Evolutionary conservation across 2,113 vertebrate species (phyloP).

Genomic region (Larimichthys polyactis): DNA sequence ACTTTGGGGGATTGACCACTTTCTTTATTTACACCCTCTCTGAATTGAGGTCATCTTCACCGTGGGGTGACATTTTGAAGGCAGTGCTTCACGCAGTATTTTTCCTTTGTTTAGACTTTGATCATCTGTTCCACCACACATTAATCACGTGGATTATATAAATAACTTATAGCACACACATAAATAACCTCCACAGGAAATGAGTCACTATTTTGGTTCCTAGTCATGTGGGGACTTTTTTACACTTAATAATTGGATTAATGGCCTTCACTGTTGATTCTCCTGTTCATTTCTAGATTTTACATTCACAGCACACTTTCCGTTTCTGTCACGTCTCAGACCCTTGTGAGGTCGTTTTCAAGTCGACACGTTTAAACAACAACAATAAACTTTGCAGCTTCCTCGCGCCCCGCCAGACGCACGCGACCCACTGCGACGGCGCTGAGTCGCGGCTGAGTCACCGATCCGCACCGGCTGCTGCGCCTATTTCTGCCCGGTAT

Average conservation of each 20-base stretch:
- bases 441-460: slow-evolving; percentile 77
- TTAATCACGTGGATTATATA: slow-evolving; percentile 10
- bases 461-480: neutral
- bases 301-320: neutral
- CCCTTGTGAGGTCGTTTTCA: neutral
- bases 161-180: slow-evolving; percentile 4
- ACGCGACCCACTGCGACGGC: slow-evolving; percentile 44
- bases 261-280: neutral
- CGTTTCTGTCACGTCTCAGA: neutral
- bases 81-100: neutral
- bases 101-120: neutral
- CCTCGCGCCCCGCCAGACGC: slow-evolving; percentile 41
- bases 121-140: neutral
- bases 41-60: neutral
- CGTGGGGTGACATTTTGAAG: neutral
- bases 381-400: slow-evolving; percentile 39
- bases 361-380: slow-evolving; percentile 55
- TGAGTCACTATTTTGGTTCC: slow-evolving; percentile 43
- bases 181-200: slow-evolving; percentile 46
- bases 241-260: slow-evolving; percentile 18
- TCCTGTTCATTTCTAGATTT: neutral
- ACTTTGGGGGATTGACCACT: neutral
- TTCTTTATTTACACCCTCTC: neutral
- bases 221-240: slow-evolving; percentile 42
- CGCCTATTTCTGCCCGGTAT: slow-evolving; percentile 58